A percentile compares a stretch with the other conserved stretches of the same genome.
Evolutionary conservation across 1,140 invertebrate genomes (phyloP).

Genomic region (Pollicipes pollicipes): DNA sequence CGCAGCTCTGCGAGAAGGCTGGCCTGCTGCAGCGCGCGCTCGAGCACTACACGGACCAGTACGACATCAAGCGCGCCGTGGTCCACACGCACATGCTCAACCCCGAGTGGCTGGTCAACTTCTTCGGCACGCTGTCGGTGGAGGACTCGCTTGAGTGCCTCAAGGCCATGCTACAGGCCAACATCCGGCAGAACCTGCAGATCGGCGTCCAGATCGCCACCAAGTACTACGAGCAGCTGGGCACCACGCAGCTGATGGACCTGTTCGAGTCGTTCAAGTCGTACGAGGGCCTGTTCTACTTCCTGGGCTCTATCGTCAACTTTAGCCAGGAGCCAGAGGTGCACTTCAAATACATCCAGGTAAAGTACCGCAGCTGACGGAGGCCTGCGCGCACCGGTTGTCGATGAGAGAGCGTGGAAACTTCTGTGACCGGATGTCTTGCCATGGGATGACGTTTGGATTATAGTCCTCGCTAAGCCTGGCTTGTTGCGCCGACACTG

Average conservation of each 20-base stretch:
- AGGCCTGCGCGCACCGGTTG: too few species aligned
- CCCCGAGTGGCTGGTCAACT: constrained; percentile 94
- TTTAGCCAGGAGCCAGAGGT: constrained; percentile 98
- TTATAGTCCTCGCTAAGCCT: too few species aligned
- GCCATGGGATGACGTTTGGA: too few species aligned
- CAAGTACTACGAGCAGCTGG: constrained; percentile 97
- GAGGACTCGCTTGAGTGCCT: constrained; percentile 97
- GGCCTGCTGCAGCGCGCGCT: constrained; percentile 85
- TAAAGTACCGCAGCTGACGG: too few species aligned
- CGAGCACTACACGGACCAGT: constrained; percentile 87
- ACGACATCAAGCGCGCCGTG: constrained; percentile 97
- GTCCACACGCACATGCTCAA: constrained; percentile 92
- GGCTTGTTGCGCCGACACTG: too few species aligned
- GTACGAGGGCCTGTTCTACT: constrained; percentile 97
- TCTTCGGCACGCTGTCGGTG: constrained; percentile 94
- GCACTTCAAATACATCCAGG: constrained; percentile 95
- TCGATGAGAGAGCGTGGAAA: too few species aligned
- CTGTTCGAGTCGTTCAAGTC: constrained; percentile 98
- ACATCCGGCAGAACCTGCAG: constrained; percentile 95
- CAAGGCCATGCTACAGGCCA: constrained; percentile 94
- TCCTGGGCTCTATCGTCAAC: constrained; percentile 97
- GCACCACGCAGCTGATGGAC: constrained; percentile 90
- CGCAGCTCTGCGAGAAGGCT: constrained; percentile 97
- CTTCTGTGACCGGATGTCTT: too few species aligned
- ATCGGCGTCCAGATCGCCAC: constrained; percentile 57